These are phyloP conservation scores for Halictus rubicundus DNA, from an alignment of 1,140 invertebrate species.

Conservation along the genomic window DNA sequence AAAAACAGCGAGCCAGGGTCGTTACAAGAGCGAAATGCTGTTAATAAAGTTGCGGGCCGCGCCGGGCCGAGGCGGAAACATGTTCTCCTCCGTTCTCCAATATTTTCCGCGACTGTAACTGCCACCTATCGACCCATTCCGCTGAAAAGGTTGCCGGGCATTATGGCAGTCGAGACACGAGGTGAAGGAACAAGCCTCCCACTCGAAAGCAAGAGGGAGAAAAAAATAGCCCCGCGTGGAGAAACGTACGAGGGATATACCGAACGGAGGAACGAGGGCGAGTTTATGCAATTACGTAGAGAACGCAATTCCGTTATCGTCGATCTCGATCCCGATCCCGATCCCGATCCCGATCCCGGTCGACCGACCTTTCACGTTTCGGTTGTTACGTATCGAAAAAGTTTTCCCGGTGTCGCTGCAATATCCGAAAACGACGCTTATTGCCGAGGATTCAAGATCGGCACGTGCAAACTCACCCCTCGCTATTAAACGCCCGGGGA, in stretches of 20 bases:
- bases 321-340: not conserved
- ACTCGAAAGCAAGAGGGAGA: not conserved
- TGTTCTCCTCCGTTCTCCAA: not conserved
- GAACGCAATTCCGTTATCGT: slow-evolving; percentile 6
- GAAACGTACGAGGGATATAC: not conserved
- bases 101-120: not conserved
- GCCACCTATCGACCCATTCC: slow-evolving; percentile 2
- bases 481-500: slow-evolving; percentile 8
- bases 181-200: no score
- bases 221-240: not conserved
- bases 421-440: slow-evolving; percentile 37
- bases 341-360: not conserved
- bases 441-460: slow-evolving; percentile 12
- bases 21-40: slow-evolving; percentile 32
- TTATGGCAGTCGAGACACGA: not conserved
- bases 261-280: no score
- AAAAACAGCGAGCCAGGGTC: not conserved
- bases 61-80: not conserved
- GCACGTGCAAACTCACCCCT: slow-evolving; percentile 7
- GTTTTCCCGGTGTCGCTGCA: not conserved
- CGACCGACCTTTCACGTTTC: slow-evolving; percentile 27
- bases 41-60: slow-evolving; percentile 7
- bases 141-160: not conserved
- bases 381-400: slow-evolving; percentile 22
- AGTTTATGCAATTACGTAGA: slow-evolving; percentile 11